phyloP scores from a whole-genome alignment of 2,797 vertebrate genomes.

The Gymnopithys bicolor region DNA sequence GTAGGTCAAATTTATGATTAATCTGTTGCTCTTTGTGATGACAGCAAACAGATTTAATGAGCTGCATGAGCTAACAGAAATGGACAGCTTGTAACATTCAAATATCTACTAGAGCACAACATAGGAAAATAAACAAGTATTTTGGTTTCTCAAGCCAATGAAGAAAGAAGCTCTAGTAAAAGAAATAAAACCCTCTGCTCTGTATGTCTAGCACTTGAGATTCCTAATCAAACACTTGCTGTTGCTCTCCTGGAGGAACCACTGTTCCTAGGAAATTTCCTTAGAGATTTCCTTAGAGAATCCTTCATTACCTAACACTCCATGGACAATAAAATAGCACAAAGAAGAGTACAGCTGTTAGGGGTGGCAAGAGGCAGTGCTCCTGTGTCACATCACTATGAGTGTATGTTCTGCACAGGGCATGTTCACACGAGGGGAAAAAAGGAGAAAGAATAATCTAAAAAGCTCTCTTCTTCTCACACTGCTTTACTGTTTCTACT shows the following conservation, averaged over 20 bases:
- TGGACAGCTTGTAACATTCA: constrained; percentile 1
- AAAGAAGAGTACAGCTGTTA: background rate
- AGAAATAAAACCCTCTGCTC: background rate
- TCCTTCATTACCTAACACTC: background rate
- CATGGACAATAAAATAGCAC: background rate
- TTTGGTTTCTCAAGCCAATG: constrained; percentile 24
- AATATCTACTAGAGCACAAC: background rate
- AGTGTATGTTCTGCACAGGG: background rate
- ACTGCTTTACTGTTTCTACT: background rate
- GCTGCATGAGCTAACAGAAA: background rate
- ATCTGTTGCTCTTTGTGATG: constrained; percentile 26
- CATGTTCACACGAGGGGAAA: accelerated
- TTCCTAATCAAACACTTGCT: background rate
- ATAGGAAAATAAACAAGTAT: background rate
- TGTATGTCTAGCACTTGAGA: background rate
- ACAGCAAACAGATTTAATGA: constrained; percentile 11
- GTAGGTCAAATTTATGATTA: constrained; percentile 48
- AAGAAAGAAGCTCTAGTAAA: background rate
- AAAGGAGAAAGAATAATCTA: background rate
- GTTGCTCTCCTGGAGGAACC: background rate
- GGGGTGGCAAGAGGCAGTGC: background rate
- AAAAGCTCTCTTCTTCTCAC: background rate
- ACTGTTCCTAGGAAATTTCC: background rate
- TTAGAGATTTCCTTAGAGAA: background rate
- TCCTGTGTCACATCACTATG: background rate